Conservation (phyloP, 2,113 vertebrate species). For the Egretta garzetta region DNA sequence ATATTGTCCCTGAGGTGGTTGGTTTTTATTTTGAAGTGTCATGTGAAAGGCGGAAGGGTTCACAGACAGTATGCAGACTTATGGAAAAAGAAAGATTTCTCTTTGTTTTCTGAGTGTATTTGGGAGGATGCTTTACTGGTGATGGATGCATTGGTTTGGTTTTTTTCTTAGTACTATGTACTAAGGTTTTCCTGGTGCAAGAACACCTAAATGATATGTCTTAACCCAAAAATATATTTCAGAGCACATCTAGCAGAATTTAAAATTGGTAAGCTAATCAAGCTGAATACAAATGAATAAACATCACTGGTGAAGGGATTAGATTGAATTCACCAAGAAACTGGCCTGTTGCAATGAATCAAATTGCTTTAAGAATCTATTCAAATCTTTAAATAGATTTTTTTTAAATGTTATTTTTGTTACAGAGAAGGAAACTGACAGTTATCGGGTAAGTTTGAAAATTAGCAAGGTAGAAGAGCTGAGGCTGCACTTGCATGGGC, state of each 20-base stretch:
- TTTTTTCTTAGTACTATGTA: not conserved
- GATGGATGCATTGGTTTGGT: not conserved
- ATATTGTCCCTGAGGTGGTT: not conserved
- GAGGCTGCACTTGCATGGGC: not conserved
- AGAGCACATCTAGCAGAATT: not conserved
- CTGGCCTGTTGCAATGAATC: not conserved
- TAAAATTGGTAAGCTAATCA: not conserved
- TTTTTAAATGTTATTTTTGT: not conserved
- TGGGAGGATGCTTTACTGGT: not conserved
- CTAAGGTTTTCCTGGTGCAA: not conserved
- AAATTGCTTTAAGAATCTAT: not conserved
- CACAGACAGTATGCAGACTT: not conserved
- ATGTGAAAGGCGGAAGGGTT: not conserved
- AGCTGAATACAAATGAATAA: not conserved
- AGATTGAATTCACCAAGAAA: not conserved
- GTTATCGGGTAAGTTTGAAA: not conserved
- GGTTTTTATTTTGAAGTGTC: not conserved
- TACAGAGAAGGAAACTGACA: not conserved
- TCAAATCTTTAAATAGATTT: not conserved
- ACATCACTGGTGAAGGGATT: not conserved
- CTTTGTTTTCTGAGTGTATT: not conserved
- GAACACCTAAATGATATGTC: not conserved
- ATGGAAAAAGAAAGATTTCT: not conserved
- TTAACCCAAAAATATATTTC: not conserved
- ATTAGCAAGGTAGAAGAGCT: not conserved